phyloP scores from a whole-genome alignment of 2,797 vertebrate genomes.

The Bucorvus abyssinicus region DNA sequence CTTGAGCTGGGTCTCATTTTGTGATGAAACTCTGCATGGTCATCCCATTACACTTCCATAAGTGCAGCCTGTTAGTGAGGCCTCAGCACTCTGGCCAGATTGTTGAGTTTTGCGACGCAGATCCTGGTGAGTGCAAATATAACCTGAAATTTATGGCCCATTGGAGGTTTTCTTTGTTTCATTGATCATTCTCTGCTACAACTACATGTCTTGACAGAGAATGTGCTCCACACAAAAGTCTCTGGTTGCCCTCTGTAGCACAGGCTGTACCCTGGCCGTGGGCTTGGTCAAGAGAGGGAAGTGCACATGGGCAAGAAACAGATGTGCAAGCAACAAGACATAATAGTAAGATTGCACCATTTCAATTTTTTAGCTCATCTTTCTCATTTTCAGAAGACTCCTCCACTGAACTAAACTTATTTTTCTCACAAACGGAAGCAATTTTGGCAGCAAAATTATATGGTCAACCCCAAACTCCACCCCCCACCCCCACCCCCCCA shows the following conservation, averaged over 20 bases:
- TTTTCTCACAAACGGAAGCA: not conserved
- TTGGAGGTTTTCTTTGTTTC: not conserved
- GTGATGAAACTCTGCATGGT: not conserved
- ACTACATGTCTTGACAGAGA: not conserved
- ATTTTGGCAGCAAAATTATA: not conserved
- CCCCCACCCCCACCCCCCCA: too few species aligned
- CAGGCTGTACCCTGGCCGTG: not conserved
- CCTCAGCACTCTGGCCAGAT: not conserved
- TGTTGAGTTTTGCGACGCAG: not conserved
- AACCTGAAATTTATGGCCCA: not conserved
- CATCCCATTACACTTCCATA: not conserved
- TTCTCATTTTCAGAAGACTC: not conserved
- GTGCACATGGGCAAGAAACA: not conserved
- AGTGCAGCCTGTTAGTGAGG: not conserved
- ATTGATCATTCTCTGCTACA: not conserved
- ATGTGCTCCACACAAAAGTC: not conserved
- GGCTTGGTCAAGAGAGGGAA: not conserved
- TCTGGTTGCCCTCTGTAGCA: not conserved
- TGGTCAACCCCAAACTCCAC: not conserved
- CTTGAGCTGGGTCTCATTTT: not conserved
- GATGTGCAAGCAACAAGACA: not conserved
- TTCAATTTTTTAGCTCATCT: not conserved
- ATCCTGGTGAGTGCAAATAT: not conserved
- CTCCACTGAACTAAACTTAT: not conserved
- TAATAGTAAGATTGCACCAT: accelerated